phyloP scores from a whole-genome alignment of 2,888 invertebrate species.

The Heliconius hortense region DNA sequence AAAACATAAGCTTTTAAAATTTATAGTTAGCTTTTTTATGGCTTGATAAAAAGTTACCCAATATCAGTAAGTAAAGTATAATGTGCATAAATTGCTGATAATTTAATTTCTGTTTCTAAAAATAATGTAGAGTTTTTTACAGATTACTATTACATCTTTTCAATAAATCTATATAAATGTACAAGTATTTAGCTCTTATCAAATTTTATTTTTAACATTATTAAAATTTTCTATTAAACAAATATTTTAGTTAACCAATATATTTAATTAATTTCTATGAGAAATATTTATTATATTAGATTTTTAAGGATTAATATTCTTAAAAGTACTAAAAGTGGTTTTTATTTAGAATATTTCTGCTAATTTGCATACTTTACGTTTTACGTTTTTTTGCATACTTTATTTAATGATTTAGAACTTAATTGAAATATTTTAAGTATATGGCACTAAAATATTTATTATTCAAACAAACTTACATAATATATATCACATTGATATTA shows the following conservation, averaged over 20 bases:
- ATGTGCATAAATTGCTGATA: too few relatives aligned
- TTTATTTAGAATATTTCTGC: background rate
- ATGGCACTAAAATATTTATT: background rate
- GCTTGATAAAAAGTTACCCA: too few relatives aligned
- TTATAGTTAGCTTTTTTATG: too few relatives aligned
- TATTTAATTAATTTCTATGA: too few relatives aligned
- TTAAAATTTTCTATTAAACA: background rate
- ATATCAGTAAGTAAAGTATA: too few relatives aligned
- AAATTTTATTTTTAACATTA: background rate
- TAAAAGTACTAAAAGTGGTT: background rate
- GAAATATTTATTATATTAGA: background rate
- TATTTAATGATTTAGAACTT: background rate
- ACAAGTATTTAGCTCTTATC: background rate
- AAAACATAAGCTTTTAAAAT: too few relatives aligned
- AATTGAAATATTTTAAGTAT: background rate
- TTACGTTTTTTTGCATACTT: background rate
- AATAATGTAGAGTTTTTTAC: too few relatives aligned
- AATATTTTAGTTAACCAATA: too few relatives aligned
- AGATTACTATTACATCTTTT: too few relatives aligned
- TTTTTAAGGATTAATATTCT: background rate
- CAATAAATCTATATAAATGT: too few relatives aligned
- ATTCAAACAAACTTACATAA: background rate
- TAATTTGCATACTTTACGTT: background rate
- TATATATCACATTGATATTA: conserved; percentile 7
- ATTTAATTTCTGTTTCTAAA: too few relatives aligned